Conservation (phyloP, 2,113 vertebrate genomes). For the Lycaon pictus region DNA sequence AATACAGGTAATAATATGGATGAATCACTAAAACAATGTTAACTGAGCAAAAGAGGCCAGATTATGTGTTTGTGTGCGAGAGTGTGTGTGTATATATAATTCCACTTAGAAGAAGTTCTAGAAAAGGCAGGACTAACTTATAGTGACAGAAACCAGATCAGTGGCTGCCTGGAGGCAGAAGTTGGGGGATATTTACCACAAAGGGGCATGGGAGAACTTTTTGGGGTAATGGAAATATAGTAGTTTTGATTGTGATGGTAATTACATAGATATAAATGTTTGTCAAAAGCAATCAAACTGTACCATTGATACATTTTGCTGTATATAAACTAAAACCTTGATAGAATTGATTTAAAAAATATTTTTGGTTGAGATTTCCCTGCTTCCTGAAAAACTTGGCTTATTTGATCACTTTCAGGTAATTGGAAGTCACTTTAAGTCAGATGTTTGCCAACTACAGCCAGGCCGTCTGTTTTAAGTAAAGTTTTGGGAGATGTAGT, state of each 20-base stretch:
- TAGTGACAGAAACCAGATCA: not conserved
- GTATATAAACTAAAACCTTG: not conserved
- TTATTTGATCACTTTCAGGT: not conserved
- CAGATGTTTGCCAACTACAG: not conserved
- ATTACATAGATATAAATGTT: not conserved
- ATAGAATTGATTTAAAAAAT: not conserved
- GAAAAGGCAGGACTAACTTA: not conserved
- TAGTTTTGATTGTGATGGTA: not conserved
- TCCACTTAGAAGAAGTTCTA: not conserved
- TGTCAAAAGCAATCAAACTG: not conserved
- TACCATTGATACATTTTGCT: not conserved
- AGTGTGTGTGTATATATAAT: not conserved
- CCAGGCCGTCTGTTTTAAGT: not conserved
- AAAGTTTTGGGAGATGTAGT: not conserved
- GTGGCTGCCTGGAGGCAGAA: not conserved
- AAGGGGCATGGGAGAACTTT: not conserved
- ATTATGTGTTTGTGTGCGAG: not conserved
- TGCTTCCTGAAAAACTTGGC: not conserved
- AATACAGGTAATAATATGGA: not conserved
- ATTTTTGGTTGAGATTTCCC: slow-evolving; percentile 23
- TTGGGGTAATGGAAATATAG: not conserved
- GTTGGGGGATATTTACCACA: not conserved
- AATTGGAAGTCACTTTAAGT: not conserved
- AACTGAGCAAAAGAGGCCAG: not conserved
- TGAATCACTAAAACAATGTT: not conserved